Conservation (phyloP, 2,797 vertebrate genomes). For the Taeniopygia guttata region DNA sequence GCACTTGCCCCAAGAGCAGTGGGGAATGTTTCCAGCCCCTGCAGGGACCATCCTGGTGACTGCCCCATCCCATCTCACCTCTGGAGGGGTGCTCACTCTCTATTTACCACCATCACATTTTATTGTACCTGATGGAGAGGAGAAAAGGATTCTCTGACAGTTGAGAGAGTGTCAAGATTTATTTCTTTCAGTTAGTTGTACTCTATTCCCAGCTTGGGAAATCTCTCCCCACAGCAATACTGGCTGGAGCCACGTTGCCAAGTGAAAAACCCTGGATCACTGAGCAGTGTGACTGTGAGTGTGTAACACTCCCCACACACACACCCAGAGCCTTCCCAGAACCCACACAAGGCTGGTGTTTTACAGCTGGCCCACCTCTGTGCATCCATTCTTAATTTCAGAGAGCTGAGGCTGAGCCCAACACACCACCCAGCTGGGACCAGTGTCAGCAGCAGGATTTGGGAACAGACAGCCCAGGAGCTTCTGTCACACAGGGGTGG, state of each 20-base stretch:
- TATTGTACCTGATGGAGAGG: background rate
- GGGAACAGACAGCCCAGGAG: background rate
- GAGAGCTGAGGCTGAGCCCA: background rate
- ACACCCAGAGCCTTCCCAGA: too few species aligned
- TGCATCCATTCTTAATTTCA: background rate
- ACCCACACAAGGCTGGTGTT: background rate
- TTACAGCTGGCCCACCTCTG: background rate
- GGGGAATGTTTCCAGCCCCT: background rate
- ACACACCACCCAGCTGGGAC: background rate
- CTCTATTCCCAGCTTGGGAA: background rate
- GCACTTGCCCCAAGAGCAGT: background rate
- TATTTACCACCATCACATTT: background rate
- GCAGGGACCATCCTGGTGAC: accelerated
- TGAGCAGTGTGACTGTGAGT: accelerated
- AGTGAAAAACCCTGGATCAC: background rate
- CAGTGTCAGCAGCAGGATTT: background rate
- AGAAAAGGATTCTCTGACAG: background rate
- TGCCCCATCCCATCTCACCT: background rate
- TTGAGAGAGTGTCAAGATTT: background rate
- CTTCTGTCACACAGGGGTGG: background rate
- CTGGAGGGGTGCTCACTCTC: background rate
- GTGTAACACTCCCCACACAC: background rate
- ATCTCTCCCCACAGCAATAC: background rate
- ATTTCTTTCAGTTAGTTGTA: background rate
- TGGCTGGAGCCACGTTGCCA: accelerated